phyloP scores from a whole-genome alignment of 1,140 invertebrate genomes.

The Papilio glaucus region DNA sequence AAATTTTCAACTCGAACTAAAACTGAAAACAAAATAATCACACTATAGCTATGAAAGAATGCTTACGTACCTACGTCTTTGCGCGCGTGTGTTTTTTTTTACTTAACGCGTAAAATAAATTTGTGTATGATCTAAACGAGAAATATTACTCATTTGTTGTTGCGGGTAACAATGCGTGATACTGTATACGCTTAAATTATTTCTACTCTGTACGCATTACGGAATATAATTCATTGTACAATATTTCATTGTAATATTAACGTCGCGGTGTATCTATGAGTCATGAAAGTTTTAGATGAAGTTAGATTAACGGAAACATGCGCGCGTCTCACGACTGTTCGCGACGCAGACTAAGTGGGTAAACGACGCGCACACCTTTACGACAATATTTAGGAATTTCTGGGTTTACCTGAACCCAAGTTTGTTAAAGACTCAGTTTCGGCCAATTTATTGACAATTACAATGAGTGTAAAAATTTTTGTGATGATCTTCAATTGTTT shows the following conservation, averaged over 20 bases:
- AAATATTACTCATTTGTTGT: neutral
- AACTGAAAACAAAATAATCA: no score
- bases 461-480: no score
- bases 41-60: neutral
- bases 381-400: neutral
- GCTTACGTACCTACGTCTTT: neutral
- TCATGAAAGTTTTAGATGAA: constrained; percentile 30
- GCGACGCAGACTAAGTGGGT: neutral
- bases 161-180: neutral
- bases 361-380: no score
- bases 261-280: neutral
- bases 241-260: constrained; percentile 5
- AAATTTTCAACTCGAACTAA: no score
- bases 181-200: neutral
- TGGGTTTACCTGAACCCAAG: neutral
- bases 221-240: neutral
- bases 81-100: neutral
- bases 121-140: neutral
- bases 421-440: neutral
- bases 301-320: constrained; percentile 5
- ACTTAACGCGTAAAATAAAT: neutral
- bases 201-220: neutral
- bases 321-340: neutral
- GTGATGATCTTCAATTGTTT: no score
- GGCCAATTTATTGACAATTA: no score